Percentiles rank a stretch among this genome's conserved stretches.
These are phyloP conservation scores for Cromileptes altivelis DNA, from an alignment of 2,113 vertebrate genomes.

Conservation along the genomic window DNA sequence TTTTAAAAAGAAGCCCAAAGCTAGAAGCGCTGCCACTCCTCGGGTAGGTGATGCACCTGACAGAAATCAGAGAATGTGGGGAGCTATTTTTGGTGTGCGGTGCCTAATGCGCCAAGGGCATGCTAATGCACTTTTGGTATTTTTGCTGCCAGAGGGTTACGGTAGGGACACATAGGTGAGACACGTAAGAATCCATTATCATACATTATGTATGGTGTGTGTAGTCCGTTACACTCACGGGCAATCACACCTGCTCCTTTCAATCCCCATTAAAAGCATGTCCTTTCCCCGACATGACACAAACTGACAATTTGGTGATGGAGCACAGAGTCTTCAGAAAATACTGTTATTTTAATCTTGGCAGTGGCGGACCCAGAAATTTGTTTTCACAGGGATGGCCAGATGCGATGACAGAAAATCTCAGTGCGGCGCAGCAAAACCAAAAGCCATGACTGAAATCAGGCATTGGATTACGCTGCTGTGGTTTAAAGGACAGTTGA, in stretches of 20 bases:
- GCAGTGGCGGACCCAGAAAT: too few species aligned
- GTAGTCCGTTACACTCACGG: background rate
- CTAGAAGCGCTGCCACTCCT: background rate
- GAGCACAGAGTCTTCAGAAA: background rate
- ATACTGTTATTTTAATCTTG: background rate
- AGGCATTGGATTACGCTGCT: too few species aligned
- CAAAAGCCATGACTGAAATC: too few species aligned
- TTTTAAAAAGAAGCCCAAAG: background rate
- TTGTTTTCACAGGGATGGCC: too few species aligned
- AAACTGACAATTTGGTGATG: background rate
- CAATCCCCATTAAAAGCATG: background rate
- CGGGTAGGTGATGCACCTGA: background rate
- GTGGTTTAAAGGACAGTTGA: too few species aligned
- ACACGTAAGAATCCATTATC: constrained; percentile 1
- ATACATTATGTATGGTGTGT: constrained; percentile 4
- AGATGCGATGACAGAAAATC: too few species aligned
- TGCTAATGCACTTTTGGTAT: constrained; percentile 1
- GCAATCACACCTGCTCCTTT: background rate
- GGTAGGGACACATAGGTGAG: background rate
- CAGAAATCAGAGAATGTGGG: background rate
- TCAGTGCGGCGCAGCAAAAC: too few species aligned
- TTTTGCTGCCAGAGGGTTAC: background rate
- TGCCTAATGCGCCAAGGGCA: background rate
- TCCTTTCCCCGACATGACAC: background rate
- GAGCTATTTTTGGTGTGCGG: background rate